Evolutionary conservation across 1,140 invertebrate genomes (phyloP).

Genomic region (Rhopalosiphum padi): DNA sequence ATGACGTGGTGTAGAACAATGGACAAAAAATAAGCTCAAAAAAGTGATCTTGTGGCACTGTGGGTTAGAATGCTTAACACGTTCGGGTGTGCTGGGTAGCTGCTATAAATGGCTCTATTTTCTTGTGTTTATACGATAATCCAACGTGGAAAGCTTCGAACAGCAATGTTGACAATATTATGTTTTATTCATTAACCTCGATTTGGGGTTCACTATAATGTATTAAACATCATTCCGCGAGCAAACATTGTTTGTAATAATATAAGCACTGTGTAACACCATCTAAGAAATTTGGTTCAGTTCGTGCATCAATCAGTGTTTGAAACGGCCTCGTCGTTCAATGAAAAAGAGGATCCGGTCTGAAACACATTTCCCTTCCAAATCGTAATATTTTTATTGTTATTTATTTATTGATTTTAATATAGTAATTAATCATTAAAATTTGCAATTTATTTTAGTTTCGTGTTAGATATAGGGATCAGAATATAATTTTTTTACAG

Average conservation of each 20-base stretch:
- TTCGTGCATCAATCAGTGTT: not conserved
- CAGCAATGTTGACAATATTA: not conserved
- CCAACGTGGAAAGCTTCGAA: not conserved
- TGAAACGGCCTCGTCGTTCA: not conserved
- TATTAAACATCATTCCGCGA: constrained; percentile 2
- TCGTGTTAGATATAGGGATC: not conserved
- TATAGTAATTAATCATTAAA: not conserved
- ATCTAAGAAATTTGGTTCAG: not conserved
- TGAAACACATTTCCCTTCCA: no score
- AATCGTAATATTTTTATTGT: not conserved
- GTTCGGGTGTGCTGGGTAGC: not conserved
- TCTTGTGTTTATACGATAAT: not conserved
- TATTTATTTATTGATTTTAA: not conserved
- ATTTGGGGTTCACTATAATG: not conserved
- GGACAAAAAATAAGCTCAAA: not conserved
- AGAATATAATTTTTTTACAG: not conserved
- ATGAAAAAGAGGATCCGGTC: not conserved
- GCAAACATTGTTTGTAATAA: not conserved
- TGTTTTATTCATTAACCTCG: constrained; percentile 24
- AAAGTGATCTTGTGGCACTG: not conserved
- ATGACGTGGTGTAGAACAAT: no score
- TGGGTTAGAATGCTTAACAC: not conserved
- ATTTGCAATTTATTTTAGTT: no score
- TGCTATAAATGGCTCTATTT: constrained; percentile 12
- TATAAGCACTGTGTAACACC: not conserved